Conservation (phyloP, 2,888 invertebrate species). For the Falcaria lacertinaria region DNA sequence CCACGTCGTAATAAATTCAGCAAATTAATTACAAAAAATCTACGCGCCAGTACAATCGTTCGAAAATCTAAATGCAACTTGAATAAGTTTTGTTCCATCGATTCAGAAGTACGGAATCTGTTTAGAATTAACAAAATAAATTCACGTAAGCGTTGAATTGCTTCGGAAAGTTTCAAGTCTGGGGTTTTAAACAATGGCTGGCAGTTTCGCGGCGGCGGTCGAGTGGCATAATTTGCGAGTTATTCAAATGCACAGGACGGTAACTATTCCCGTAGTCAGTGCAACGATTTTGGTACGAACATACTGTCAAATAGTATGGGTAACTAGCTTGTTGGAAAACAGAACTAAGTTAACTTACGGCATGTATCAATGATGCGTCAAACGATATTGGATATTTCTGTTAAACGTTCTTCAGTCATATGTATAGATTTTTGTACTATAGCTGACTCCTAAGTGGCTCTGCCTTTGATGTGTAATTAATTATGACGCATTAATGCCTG, state of each 20-base stretch:
- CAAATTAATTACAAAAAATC: no score
- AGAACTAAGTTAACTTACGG: background rate
- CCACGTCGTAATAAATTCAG: no score
- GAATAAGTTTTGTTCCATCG: slow-evolving; percentile 14
- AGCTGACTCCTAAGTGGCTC: no score
- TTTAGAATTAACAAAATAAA: slow-evolving; percentile 8
- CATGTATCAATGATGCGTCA: background rate
- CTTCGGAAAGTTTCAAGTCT: slow-evolving; percentile 13
- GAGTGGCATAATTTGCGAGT: slow-evolving; percentile 41
- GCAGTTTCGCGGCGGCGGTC: slow-evolving; percentile 7
- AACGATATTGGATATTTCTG: background rate
- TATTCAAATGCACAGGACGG: slow-evolving; percentile 40
- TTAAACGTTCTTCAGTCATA: no score
- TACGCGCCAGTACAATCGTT: background rate
- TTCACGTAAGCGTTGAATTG: slow-evolving; percentile 18
- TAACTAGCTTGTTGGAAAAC: slow-evolving; percentile 1
- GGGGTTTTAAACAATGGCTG: slow-evolving; percentile 29
- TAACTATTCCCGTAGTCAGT: slow-evolving; percentile 36
- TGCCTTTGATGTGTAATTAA: no score
- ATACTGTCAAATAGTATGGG: slow-evolving; percentile 6
- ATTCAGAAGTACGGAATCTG: slow-evolving; percentile 4
- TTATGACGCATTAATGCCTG: no score
- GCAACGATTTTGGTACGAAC: slow-evolving; percentile 29
- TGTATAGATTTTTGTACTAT: no score
- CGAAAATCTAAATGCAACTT: slow-evolving; percentile 10